A percentile compares a stretch with the other conserved stretches of the same genome.
Evolutionary conservation across 2,888 invertebrate genomes (phyloP).

Genomic region (Tillus elongatus): DNA sequence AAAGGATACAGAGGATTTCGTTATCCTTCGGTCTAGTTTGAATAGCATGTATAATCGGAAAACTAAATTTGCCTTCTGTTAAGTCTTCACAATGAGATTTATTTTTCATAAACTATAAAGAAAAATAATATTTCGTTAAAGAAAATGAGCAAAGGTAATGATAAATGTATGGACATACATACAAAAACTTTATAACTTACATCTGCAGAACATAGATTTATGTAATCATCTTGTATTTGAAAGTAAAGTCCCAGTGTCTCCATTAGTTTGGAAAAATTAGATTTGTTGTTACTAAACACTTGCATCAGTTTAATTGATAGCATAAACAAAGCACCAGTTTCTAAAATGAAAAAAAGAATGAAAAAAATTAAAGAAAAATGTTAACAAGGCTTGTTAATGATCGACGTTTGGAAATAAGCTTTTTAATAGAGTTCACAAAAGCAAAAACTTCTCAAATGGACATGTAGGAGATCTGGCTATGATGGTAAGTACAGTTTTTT

Average conservation of each 20-base stretch:
- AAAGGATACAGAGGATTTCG: conserved; percentile 78
- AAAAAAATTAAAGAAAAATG: too few species aligned
- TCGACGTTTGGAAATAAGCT: too few species aligned
- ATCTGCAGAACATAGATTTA: conserved; percentile 79
- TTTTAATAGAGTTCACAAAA: too few species aligned
- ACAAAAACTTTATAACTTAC: conserved; percentile 55
- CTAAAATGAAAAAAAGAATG: too few species aligned
- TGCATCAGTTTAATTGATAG: conserved; percentile 91
- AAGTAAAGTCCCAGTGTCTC: conserved; percentile 88
- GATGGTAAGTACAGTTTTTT: too few species aligned
- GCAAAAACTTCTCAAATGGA: too few species aligned
- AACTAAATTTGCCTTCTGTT: conserved; percentile 97
- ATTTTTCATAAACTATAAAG: conserved; percentile 76
- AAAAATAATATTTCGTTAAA: conserved; percentile 5
- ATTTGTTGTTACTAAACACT: conserved; percentile 79
- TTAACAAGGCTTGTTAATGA: too few species aligned
- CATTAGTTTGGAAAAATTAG: conserved; percentile 74
- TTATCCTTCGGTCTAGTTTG: conserved; percentile 65
- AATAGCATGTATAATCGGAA: conserved; percentile 93
- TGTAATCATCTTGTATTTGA: conserved; percentile 94
- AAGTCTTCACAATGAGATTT: conserved; percentile 96
- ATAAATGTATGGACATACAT: too few species aligned
- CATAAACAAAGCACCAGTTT: conserved; percentile 95
- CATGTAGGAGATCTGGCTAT: too few species aligned
- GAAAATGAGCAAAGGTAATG: too few species aligned